Percentiles rank a stretch among this genome's conserved stretches.
These are phyloP conservation scores for Psilopsiagon aymara DNA, from an alignment of 2,113 vertebrate species.

Conservation along the genomic window DNA sequence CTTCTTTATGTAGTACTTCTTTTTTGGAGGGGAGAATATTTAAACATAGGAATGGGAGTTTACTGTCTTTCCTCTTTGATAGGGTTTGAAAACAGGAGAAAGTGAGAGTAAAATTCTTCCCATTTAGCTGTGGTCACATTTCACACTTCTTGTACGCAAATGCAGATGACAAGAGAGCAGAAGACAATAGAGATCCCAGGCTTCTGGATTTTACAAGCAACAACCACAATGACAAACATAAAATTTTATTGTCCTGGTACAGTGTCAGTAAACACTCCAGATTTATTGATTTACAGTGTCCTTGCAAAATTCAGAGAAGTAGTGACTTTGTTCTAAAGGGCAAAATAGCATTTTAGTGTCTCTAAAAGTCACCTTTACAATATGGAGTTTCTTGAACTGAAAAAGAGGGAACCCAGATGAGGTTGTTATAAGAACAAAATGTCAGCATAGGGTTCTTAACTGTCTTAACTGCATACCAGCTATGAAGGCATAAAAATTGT, in stretches of 20 bases:
- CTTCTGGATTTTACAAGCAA: conserved; percentile 35
- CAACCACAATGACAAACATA: conserved; percentile 40
- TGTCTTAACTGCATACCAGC: neutral
- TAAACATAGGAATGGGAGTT: neutral
- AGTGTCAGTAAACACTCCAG: conserved; percentile 12
- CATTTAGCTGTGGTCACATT: conserved; percentile 41
- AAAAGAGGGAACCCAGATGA: neutral
- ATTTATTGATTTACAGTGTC: conserved; percentile 27
- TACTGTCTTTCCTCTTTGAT: neutral
- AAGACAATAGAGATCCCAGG: conserved; percentile 45
- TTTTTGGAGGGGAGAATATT: neutral
- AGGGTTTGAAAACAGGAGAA: neutral
- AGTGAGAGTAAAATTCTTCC: conserved; percentile 48
- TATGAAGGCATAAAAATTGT: neutral
- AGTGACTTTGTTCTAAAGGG: neutral
- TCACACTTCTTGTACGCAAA: conserved; percentile 48
- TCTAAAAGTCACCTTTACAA: neutral
- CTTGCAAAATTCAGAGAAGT: conserved; percentile 8
- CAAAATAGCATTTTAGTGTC: neutral
- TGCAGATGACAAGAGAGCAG: conserved; percentile 3
- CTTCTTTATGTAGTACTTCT: neutral
- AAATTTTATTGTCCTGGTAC: conserved; percentile 40
- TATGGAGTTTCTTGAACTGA: neutral
- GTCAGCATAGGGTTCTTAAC: neutral
- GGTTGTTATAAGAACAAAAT: neutral